Percentiles rank a stretch among this genome's conserved stretches.
Conservation (phyloP, 2,888 invertebrate species). For the Dermolepida albohirtum region DNA sequence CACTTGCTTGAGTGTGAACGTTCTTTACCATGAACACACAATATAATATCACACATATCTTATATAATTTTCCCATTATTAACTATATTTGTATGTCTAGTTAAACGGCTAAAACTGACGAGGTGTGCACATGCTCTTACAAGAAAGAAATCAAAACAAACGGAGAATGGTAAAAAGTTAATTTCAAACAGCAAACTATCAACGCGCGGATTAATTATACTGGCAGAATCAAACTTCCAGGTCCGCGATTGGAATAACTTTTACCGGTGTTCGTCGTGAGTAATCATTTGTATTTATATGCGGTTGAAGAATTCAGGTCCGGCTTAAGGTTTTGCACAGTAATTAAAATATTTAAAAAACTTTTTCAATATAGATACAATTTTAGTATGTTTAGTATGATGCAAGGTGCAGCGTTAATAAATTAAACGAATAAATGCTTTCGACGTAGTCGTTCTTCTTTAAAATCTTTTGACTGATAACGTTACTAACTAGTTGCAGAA, state of each 20-base stretch:
- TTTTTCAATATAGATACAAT: not conserved
- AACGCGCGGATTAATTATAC: conserved; percentile 10
- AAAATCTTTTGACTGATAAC: too few species aligned
- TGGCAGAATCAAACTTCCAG: conserved; percentile 21
- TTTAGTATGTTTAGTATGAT: too few species aligned
- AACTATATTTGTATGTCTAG: conserved; percentile 1
- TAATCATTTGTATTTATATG: conserved; percentile 26
- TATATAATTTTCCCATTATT: conserved; percentile 10
- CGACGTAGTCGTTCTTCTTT: not conserved
- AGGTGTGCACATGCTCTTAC: conserved; percentile 1
- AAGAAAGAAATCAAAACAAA: conserved; percentile 19
- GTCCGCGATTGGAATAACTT: conserved; percentile 33
- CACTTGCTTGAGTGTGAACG: conserved; percentile 17
- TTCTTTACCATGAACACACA: not conserved
- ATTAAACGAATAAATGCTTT: not conserved
- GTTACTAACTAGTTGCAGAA: too few species aligned
- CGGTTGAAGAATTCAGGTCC: conserved; percentile 22
- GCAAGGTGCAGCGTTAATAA: too few species aligned
- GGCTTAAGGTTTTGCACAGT: not conserved
- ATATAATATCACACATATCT: conserved; percentile 9
- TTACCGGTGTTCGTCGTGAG: conserved; percentile 18
- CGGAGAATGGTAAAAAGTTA: conserved; percentile 6
- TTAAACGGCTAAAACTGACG: not conserved
- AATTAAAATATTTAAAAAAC: not conserved
- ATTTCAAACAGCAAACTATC: not conserved